These are phyloP conservation scores for Sebastes cheni DNA, from an alignment of 2,797 vertebrate species.

Conservation along the genomic window DNA sequence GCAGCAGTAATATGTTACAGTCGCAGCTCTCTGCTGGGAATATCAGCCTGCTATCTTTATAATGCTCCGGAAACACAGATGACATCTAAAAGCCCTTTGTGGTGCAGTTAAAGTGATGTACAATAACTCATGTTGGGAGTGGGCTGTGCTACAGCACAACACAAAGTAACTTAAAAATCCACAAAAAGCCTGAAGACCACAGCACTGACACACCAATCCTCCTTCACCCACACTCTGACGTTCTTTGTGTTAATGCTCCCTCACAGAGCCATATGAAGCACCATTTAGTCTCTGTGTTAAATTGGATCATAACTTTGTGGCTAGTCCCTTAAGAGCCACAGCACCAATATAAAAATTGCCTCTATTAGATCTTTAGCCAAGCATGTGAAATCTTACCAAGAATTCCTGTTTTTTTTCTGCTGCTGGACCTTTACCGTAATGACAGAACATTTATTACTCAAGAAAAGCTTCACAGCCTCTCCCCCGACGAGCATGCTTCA, in stretches of 20 bases:
- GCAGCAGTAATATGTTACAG: conserved; percentile 44
- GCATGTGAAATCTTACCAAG: conserved; percentile 20
- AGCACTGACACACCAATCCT: neutral
- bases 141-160: neutral
- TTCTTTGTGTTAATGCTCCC: neutral
- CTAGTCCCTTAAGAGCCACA: neutral
- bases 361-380: conserved; percentile 31
- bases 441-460: conserved; percentile 13
- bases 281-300: conserved; percentile 5
- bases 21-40: conserved; percentile 31
- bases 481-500: neutral
- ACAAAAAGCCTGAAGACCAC: neutral
- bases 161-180: conserved; percentile 17
- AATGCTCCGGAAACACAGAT: conserved; percentile 37
- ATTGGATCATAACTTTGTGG: conserved; percentile 13
- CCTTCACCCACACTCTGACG: neutral
- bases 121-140: conserved; percentile 25
- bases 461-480: neutral
- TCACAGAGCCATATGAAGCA: neutral
- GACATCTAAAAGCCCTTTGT: conserved; percentile 51
- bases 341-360: conserved; percentile 8
- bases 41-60: conserved; percentile 38
- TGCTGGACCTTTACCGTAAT: conserved; percentile 3
- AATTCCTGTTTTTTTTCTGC: conserved; percentile 1
- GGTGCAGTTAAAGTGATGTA: conserved; percentile 34